Evolutionary conservation across 2,888 invertebrate genomes (phyloP).

Genomic region (Ypsolopha sequella): DNA sequence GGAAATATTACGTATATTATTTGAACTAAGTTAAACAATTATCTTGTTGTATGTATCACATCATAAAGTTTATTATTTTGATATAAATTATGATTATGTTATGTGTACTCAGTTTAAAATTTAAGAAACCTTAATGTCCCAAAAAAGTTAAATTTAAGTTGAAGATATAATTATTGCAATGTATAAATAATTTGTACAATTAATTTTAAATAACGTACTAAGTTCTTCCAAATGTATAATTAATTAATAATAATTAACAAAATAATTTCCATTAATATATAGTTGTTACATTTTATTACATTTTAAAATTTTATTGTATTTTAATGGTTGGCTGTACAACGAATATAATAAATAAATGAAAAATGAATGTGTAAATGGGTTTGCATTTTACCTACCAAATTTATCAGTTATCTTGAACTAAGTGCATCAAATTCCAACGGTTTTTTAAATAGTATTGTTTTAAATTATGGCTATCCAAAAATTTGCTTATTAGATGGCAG

Average conservation of each 20-base stretch:
- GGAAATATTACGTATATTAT: not conserved
- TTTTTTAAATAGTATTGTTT: too few relatives aligned
- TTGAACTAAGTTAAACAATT: not conserved
- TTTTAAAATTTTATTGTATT: constrained; percentile 28
- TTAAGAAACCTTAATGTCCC: not conserved
- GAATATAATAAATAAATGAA: constrained; percentile 38
- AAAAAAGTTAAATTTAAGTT: not conserved
- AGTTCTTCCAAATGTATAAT: constrained; percentile 3
- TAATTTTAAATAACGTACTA: not conserved
- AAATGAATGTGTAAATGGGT: not conserved
- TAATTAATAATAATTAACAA: not conserved
- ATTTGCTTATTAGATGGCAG: too few relatives aligned
- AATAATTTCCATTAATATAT: not conserved
- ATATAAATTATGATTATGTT: not conserved
- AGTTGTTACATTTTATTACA: constrained; percentile 24
- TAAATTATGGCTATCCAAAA: too few relatives aligned
- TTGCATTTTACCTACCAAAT: too few relatives aligned
- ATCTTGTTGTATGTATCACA: not conserved
- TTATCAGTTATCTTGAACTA: too few relatives aligned
- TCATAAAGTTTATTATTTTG: not conserved
- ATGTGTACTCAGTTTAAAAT: not conserved
- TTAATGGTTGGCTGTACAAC: constrained; percentile 47
- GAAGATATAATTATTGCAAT: not conserved
- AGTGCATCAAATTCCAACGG: too few relatives aligned
- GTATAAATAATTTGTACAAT: too few relatives aligned